phyloP scores from a whole-genome alignment of 2,113 vertebrate genomes.

The Meles meles region DNA sequence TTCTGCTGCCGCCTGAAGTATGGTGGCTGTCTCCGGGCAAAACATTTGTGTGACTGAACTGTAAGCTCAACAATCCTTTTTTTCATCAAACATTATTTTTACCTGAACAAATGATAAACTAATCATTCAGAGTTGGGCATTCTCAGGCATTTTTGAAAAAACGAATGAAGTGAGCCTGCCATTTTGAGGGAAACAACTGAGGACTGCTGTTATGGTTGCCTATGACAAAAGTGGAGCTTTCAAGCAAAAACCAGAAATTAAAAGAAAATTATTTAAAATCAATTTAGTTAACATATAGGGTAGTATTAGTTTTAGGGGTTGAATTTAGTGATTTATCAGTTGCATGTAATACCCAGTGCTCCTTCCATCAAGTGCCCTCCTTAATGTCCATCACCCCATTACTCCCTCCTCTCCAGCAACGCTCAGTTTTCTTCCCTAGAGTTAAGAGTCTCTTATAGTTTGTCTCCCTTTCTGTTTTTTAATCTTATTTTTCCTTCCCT shows the following conservation, averaged over 20 bases:
- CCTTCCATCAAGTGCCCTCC: not conserved
- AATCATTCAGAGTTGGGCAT: not conserved
- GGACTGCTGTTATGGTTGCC: not conserved
- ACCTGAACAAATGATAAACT: not conserved
- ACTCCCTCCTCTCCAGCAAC: not conserved
- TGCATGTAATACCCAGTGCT: not conserved
- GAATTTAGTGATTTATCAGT: not conserved
- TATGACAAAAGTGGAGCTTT: not conserved
- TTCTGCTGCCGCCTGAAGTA: not conserved
- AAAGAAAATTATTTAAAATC: not conserved
- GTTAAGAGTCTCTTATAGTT: not conserved
- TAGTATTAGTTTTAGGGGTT: not conserved
- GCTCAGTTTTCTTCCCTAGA: not conserved
- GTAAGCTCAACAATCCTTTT: not conserved
- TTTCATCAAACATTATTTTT: not conserved
- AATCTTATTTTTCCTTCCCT: not conserved
- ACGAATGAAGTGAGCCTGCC: not conserved
- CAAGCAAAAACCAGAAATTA: not conserved
- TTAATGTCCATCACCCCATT: not conserved
- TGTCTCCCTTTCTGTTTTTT: not conserved
- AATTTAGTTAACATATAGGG: not conserved
- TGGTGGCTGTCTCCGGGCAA: not conserved
- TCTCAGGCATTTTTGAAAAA: not conserved
- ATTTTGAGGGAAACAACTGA: not conserved
- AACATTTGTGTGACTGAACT: not conserved